phyloP scores from a whole-genome alignment of 2,113 vertebrate genomes.

The Riparia riparia region DNA sequence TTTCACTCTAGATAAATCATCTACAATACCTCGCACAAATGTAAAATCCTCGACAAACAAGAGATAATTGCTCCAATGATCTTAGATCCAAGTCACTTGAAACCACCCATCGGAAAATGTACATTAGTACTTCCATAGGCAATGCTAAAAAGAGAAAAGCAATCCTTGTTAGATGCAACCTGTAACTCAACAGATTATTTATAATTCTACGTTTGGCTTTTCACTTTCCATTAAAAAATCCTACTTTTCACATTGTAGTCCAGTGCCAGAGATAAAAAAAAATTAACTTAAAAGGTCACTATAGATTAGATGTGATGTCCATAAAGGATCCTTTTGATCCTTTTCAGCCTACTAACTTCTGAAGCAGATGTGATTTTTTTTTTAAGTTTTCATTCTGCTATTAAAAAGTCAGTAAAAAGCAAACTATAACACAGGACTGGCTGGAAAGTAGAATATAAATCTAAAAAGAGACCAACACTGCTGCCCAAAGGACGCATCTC shows the following conservation, averaged over 20 bases:
- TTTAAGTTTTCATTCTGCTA: neutral
- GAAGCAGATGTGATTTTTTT: neutral
- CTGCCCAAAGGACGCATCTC: neutral
- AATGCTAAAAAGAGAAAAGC: conserved; percentile 77
- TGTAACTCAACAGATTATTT: neutral
- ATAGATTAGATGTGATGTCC: neutral
- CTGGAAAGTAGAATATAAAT: neutral
- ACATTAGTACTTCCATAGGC: conserved; percentile 95
- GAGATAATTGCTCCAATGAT: conserved; percentile 92
- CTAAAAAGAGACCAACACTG: neutral
- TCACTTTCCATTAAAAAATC: neutral
- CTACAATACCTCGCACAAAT: conserved; percentile 92
- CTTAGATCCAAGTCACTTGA: conserved; percentile 95
- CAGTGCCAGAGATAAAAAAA: neutral
- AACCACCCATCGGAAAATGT: conserved; percentile 98
- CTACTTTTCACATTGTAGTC: neutral
- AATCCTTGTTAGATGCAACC: neutral
- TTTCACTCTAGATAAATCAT: neutral
- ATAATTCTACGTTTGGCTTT: neutral
- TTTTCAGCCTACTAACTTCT: neutral
- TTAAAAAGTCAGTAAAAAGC: neutral
- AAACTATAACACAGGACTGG: neutral
- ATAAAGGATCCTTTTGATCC: neutral
- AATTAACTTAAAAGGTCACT: neutral
- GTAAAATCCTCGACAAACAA: conserved; percentile 97